Evolutionary conservation across 2,797 vertebrate species (phyloP).

Genomic region (Chromis chromis): DNA sequence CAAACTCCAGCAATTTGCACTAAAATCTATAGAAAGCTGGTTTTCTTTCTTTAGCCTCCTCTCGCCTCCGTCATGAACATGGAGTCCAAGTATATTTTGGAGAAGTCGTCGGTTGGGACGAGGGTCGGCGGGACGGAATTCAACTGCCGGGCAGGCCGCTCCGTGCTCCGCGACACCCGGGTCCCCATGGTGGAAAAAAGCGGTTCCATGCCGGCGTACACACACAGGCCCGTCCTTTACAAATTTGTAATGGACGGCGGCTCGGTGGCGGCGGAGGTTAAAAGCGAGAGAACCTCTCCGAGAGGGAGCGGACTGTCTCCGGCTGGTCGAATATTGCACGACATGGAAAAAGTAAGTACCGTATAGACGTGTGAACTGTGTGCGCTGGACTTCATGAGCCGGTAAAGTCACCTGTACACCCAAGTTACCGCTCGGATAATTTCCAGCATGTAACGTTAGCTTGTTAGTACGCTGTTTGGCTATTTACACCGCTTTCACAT

Average conservation of each 20-base stretch:
- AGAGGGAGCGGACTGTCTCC: slow-evolving; percentile 67
- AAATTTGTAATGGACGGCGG: slow-evolving; percentile 72
- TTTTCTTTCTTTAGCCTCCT: slow-evolving; percentile 80
- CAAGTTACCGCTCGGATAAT: slow-evolving; percentile 10
- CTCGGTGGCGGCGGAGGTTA: slow-evolving; percentile 54
- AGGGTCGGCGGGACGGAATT: slow-evolving; percentile 71
- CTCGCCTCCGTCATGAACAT: slow-evolving; percentile 75
- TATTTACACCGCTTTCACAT: slow-evolving; percentile 11
- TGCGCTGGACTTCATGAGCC: slow-evolving; percentile 22
- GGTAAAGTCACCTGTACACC: slow-evolving; percentile 12
- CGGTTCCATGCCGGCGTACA: slow-evolving; percentile 66
- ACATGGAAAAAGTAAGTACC: slow-evolving; percentile 83
- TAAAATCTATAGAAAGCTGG: slow-evolving; percentile 77
- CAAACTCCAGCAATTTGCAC: slow-evolving; percentile 75
- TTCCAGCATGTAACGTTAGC: not conserved
- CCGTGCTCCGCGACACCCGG: slow-evolving; percentile 69
- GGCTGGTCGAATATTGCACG: slow-evolving; percentile 70
- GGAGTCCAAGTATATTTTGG: slow-evolving; percentile 84
- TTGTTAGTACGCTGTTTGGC: slow-evolving; percentile 26
- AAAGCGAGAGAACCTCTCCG: slow-evolving; percentile 57
- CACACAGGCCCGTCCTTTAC: slow-evolving; percentile 70
- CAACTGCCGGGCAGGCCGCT: slow-evolving; percentile 70
- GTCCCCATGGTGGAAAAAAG: slow-evolving; percentile 61
- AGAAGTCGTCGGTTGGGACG: slow-evolving; percentile 75
- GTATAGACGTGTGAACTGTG: not conserved